These are phyloP conservation scores for Callopanchax toddi DNA, from an alignment of 2,113 vertebrate genomes.

Conservation along the genomic window DNA sequence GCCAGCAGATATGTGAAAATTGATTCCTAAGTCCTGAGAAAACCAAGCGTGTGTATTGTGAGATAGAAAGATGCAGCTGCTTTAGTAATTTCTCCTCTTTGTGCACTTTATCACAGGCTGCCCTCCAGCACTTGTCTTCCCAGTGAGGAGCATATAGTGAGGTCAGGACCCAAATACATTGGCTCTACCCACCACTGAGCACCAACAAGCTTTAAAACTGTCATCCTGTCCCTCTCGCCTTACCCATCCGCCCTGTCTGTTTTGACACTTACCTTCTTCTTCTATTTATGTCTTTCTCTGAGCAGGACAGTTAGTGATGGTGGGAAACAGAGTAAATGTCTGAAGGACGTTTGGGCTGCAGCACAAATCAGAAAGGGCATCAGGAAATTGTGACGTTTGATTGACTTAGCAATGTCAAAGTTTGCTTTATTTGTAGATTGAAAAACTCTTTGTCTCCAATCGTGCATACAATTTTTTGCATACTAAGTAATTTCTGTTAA, in stretches of 20 bases:
- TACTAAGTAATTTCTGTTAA: too few species aligned
- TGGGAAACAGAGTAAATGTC: not conserved
- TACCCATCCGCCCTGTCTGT: slow-evolving; percentile 16
- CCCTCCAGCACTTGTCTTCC: slow-evolving; percentile 63
- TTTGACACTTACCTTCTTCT: slow-evolving; percentile 36
- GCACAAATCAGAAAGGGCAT: not conserved
- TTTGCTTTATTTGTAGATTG: too few species aligned
- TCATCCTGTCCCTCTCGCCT: slow-evolving; percentile 46
- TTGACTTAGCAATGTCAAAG: not conserved
- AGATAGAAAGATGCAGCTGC: slow-evolving; percentile 28
- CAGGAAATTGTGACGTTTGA: slow-evolving; percentile 1
- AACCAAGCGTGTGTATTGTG: slow-evolving; percentile 7
- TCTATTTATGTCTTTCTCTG: slow-evolving; percentile 36
- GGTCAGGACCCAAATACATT: slow-evolving; percentile 64
- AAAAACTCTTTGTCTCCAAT: too few species aligned
- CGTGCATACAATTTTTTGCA: too few species aligned
- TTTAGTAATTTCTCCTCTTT: slow-evolving; percentile 50
- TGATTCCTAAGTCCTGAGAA: slow-evolving; percentile 34
- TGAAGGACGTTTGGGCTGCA: not conserved
- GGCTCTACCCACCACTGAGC: slow-evolving; percentile 53
- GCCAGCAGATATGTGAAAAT: slow-evolving; percentile 12
- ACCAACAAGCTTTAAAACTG: slow-evolving; percentile 65
- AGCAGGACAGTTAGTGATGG: slow-evolving; percentile 16
- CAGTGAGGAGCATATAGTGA: slow-evolving; percentile 56
- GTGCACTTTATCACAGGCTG: slow-evolving; percentile 42